A percentile compares a stretch with the other conserved stretches of the same genome.
phyloP scores from a whole-genome alignment of 2,797 vertebrate species.

The Bryconaethiops microstoma region DNA sequence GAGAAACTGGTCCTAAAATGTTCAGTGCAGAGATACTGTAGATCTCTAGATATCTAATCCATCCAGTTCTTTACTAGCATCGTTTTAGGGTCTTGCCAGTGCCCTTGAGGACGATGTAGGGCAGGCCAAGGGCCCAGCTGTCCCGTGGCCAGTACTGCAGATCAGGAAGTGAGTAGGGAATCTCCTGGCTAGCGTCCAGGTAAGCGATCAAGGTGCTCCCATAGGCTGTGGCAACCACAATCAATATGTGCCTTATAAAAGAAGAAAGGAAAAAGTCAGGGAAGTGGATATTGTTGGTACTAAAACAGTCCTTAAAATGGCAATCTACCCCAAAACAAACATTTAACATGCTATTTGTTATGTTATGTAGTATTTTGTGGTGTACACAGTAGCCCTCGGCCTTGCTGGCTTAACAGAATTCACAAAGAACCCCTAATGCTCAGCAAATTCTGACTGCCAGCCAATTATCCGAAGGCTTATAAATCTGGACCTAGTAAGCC shows the following conservation, averaged over 20 bases:
- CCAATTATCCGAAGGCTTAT: no score
- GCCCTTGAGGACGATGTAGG: constrained; percentile 80
- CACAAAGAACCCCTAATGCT: no score
- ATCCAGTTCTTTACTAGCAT: constrained; percentile 61
- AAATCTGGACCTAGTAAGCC: no score
- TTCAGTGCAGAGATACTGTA: not conserved
- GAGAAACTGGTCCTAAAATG: not conserved
- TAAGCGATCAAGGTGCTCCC: constrained; percentile 81
- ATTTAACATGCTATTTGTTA: no score
- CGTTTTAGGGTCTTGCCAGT: constrained; percentile 65
- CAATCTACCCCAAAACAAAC: not conserved
- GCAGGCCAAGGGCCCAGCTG: constrained; percentile 81
- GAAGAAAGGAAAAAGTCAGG: not conserved
- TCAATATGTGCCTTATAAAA: constrained; percentile 85
- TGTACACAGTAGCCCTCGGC: no score
- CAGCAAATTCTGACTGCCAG: no score
- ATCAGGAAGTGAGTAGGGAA: constrained; percentile 80
- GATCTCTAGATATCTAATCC: not conserved
- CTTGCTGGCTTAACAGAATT: no score
- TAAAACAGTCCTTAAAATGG: not conserved
- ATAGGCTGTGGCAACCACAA: constrained; percentile 87
- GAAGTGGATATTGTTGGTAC: not conserved
- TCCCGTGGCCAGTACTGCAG: constrained; percentile 89
- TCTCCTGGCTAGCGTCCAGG: constrained; percentile 83
- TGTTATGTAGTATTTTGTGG: no score